These are phyloP conservation scores for Schmidtea mediterranea DNA, from an alignment of 1,140 invertebrate species.

Conservation along the genomic window DNA sequence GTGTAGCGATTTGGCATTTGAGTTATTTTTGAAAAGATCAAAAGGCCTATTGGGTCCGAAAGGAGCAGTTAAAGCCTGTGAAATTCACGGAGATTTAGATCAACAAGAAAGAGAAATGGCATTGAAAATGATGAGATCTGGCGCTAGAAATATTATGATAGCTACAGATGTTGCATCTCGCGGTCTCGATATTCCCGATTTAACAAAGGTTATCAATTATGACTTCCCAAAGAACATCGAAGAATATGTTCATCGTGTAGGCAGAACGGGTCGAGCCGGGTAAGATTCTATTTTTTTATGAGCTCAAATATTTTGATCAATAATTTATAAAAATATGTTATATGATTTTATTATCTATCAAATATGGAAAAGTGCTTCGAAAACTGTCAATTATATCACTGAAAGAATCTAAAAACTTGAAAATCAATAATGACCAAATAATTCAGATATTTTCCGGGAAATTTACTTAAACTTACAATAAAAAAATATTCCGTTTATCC, in stretches of 20 bases:
- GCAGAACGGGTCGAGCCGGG: conserved; percentile 66
- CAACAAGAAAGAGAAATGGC: conserved; percentile 89
- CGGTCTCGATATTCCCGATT: conserved; percentile 91
- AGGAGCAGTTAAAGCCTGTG: conserved; percentile 49
- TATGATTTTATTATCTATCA: too few species aligned
- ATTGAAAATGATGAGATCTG: conserved; percentile 37
- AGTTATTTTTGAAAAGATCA: conserved; percentile 72
- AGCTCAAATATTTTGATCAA: neutral
- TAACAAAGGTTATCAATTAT: conserved; percentile 96
- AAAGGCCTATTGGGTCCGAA: conserved; percentile 54
- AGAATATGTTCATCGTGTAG: conserved; percentile 96
- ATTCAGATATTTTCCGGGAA: too few species aligned
- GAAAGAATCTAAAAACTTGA: too few species aligned
- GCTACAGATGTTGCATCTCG: conserved; percentile 92
- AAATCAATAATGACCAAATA: too few species aligned
- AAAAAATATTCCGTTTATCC: too few species aligned
- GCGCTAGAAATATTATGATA: conserved; percentile 51
- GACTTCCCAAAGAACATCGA: conserved; percentile 92
- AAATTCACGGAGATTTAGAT: conserved; percentile 90
- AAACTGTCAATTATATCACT: too few species aligned
- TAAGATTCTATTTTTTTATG: conserved; percentile 41
- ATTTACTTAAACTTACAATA: too few species aligned
- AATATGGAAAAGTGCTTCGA: too few species aligned
- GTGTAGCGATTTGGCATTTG: too few species aligned
- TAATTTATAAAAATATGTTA: too few species aligned